Base-by-base conservation (phyloP, 1,140 invertebrate species). In the Latrodectus geometricus region DNA sequence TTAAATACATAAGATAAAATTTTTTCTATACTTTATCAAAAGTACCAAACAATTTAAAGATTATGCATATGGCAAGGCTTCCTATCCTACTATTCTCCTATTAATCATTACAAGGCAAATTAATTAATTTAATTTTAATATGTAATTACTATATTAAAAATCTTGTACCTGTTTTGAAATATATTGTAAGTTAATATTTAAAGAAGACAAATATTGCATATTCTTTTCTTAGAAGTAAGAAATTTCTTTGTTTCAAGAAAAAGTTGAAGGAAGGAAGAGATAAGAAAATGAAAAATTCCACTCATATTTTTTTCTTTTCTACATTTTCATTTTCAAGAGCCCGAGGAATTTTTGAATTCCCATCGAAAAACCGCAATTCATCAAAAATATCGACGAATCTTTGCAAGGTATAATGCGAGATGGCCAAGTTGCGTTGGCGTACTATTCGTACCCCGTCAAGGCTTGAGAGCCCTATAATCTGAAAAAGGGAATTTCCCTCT, bases 301-400 rank as follows among this genome's bases (percentile, higher is more conserved):
- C n/a, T 50, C 61, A 20, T 21, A 56, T 56, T 79, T 61, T 79
- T 68, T 49, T 79, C 77, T 79, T 23, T 49, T 20, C 77, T 48
- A 15, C 35, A 54, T 76, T 23, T 76, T 76, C 23, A 12, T 76
- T 23, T 76, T 76, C 23, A 12, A 12, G 12, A 35, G 11, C 17
- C 50, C 9, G 20, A 76, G 61, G 70, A 74, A 61, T 61, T 83
- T 82, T 83, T 83, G 80, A 83, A 74, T 74, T 61, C 68, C 17
- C 21, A 65, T 74, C 52, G 70, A 65, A 35, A 35, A 66, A 74
- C 54, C 56, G 80, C 70, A 72, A 83, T 83, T 83, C 80, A 83
- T 83, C 80, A 83, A 83, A 83, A 83, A 70, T 81, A 81, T 15
- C 20, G 66, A 23, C 52, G 69, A 81, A 81, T 81, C 68, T 61